Percentiles rank a stretch among this genome's conserved stretches.
These are phyloP conservation scores for Palythoa caribaeorum DNA, from an alignment of 92 coral and sea anemone species.

Conservation along the genomic window DNA sequence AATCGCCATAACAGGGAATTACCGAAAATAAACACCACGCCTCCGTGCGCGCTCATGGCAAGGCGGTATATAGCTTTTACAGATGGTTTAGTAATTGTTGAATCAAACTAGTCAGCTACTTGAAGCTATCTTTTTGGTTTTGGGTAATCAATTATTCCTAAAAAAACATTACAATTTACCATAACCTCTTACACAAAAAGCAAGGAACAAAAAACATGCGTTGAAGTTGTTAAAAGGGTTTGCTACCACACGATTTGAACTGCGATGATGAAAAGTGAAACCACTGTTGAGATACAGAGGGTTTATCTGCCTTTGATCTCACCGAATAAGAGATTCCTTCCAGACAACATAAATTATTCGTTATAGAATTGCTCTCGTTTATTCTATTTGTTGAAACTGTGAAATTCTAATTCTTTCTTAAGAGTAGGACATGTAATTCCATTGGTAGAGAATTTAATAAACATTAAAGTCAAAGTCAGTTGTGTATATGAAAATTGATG, in stretches of 20 bases:
- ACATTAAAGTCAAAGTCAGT: neutral
- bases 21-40: constrained; percentile 27
- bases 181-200: neutral
- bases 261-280: constrained; percentile 29
- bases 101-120: neutral
- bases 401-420: neutral
- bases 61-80: constrained; percentile 10
- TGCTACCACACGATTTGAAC: constrained; percentile 9
- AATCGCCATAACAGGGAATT: neutral
- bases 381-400: neutral
- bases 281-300: constrained; percentile 14
- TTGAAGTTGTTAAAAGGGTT: constrained; percentile 29
- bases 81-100: constrained; percentile 18
- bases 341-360: constrained; percentile 26
- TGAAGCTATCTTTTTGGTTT: neutral
- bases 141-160: neutral
- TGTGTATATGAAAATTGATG: neutral
- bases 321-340: constrained; percentile 30
- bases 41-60: neutral
- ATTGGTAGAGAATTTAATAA: neutral
- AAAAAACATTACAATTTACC: neutral
- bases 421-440: no score
- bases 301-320: constrained; percentile 43
- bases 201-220: constrained; percentile 23
- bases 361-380: constrained; percentile 5